Percentiles rank a stretch among this genome's conserved stretches.
These are phyloP conservation scores for Halcyon chelicuti DNA, from an alignment of 2,797 vertebrate species.

Conservation along the genomic window DNA sequence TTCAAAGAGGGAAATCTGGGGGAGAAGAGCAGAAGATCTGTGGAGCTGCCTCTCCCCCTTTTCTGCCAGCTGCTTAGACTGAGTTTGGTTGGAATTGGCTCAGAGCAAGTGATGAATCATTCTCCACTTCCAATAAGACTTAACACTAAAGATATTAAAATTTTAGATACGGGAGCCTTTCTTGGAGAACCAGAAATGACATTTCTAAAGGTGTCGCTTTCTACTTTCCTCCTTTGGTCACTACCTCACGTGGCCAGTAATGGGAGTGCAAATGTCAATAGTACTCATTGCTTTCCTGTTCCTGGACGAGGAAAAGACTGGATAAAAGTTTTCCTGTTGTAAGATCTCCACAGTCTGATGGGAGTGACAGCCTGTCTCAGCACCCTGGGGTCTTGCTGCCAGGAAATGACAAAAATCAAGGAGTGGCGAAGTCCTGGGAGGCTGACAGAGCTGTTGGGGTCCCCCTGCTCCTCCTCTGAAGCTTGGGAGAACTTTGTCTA, in stretches of 20 bases:
- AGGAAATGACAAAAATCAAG: neutral
- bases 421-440: neutral
- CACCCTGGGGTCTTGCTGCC: neutral
- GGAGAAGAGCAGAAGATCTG: neutral
- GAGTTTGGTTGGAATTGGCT: neutral
- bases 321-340: neutral
- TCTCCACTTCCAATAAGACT: neutral
- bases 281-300: neutral
- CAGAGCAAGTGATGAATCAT: neutral
- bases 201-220: neutral
- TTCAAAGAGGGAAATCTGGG: neutral
- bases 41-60: neutral
- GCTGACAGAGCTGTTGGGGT: neutral
- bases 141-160: neutral
- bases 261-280: neutral
- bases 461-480: neutral
- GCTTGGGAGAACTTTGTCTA: neutral
- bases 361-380: neutral
- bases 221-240: neutral
- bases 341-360: neutral
- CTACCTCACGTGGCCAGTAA: rapidly evolving
- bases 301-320: neutral
- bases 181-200: neutral
- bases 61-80: neutral
- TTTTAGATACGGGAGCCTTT: neutral